Evolutionary conservation across 2,797 vertebrate genomes (phyloP), one percentile per base, ranked within the genome.

Genomic region (Sciurus carolinensis): DNA sequence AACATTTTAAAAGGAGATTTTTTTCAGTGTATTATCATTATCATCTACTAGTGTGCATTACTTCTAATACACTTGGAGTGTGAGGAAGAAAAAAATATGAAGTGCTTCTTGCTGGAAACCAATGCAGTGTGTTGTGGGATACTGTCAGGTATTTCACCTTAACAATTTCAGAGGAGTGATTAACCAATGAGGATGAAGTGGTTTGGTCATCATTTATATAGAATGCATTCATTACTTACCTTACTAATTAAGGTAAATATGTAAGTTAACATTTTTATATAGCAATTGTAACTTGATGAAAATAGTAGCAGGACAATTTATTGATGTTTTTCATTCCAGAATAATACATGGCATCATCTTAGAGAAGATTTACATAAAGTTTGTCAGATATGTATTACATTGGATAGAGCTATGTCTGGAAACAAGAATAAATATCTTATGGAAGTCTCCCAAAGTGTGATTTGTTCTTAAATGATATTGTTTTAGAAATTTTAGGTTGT

Each of bases 121-220:
- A 90, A 33, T 26, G 36, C 75, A 94, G 91, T 2, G 2, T 92
- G 82, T 42, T 90, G 26, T 90, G 76, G 97, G 14, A 72, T 62
- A 33, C 54, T 95, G 71, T 62, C 79, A 86, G 92, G 77, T 9
- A 6, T 88, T 97, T 98, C 7, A 72, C 94, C 93, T 97, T 95
- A 98, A 95, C 95, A 97, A 84, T 84, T 96, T 93, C 97, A 96
- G 97, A 96, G 76, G 33, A 72, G 5, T 90, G 84, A 54, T 96
- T 98, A 85, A 81, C 81, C 98, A 69, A 24, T 91, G 66, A 67
- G 47, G 81, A 28, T 76, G 39, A 92, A 88, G 30, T 94, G 72
- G 28, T 66, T n/a, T 67, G 71, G 11, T 75, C 94, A 89, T 91
- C 47, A 39, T 86, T 86, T 95, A 93, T 90, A 20, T 90, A 91